These are phyloP conservation scores for Drosophila monieri DNA, from an alignment of 2,888 invertebrate genomes.

Conservation along the genomic window DNA sequence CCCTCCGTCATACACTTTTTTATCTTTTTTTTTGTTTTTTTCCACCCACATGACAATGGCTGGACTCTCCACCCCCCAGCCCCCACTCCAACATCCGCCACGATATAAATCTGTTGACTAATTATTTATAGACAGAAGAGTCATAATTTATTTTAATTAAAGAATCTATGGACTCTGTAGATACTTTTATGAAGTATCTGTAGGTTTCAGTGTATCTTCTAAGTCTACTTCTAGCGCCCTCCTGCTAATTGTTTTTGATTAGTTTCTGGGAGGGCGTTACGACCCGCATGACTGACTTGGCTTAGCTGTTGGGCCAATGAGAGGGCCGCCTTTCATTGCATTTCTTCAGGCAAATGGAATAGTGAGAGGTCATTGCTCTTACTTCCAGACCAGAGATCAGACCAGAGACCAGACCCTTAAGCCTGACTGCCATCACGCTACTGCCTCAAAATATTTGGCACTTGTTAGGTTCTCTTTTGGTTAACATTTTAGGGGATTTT, in stretches of 20 bases:
- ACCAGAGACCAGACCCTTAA: conserved; percentile 2
- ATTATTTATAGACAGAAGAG: conserved; percentile 17
- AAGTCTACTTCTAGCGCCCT: conserved; percentile 36
- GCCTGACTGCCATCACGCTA: conserved; percentile 28
- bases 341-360: conserved; percentile 18
- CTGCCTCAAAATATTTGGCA: conserved; percentile 38
- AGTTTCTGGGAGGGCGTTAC: conserved; percentile 63
- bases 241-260: conserved; percentile 73
- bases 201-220: conserved; percentile 32
- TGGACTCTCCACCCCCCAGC: background rate
- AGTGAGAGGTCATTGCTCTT: conserved; percentile 23
- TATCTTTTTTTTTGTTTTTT: background rate
- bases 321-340: conserved; percentile 32
- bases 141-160: no score
- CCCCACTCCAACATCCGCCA: conserved; percentile 14
- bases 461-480: no score
- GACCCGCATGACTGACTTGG: conserved; percentile 45
- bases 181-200: no score
- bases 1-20: conserved; percentile 1
- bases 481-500: background rate
- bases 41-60: conserved; percentile 19
- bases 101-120: conserved; percentile 43
- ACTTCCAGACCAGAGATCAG: no score
- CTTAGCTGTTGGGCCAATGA: conserved; percentile 22
- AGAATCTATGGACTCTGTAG: no score